Evolutionary conservation across 2,888 invertebrate genomes (phyloP).

Genomic region (Siphonodentalium dalli): DNA sequence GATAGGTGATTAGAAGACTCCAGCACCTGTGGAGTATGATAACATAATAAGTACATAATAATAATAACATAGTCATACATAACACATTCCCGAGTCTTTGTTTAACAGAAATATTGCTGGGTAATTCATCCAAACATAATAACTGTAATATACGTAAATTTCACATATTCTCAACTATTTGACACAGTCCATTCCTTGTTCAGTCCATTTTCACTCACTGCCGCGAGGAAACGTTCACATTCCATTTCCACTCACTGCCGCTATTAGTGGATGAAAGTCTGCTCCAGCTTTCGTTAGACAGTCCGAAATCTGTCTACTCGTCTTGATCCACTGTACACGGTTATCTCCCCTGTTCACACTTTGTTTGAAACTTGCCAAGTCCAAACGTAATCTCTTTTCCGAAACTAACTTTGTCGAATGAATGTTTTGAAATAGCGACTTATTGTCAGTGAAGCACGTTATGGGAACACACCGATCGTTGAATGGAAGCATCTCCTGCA

Average conservation of each 20-base stretch:
- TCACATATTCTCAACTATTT: no score
- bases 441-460: conserved; percentile 27
- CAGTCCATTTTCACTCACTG: no score
- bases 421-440: conserved; percentile 25
- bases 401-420: conserved; percentile 25
- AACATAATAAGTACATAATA: no score
- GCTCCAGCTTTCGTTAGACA: conserved; percentile 24
- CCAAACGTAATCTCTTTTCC: conserved; percentile 26
- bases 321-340: conserved; percentile 16
- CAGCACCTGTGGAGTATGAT: no score
- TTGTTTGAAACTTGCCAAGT: conserved; percentile 26
- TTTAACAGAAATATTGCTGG: no score
- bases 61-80: no score
- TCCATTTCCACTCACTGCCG: conserved; percentile 11
- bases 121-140: no score
- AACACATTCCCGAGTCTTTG: no score
- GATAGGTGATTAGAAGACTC: no score
- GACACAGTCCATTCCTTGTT: no score
- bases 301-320: conserved; percentile 21
- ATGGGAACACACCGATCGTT: conserved; percentile 19
- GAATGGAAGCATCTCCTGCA: conserved; percentile 19
- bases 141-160: no score
- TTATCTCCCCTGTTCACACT: conserved; percentile 18
- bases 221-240: no score
- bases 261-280: conserved; percentile 14